Percentiles rank a stretch among this genome's conserved stretches.
phyloP scores from a whole-genome alignment of 2,797 vertebrate species.

The Takifugu rubripes region DNA sequence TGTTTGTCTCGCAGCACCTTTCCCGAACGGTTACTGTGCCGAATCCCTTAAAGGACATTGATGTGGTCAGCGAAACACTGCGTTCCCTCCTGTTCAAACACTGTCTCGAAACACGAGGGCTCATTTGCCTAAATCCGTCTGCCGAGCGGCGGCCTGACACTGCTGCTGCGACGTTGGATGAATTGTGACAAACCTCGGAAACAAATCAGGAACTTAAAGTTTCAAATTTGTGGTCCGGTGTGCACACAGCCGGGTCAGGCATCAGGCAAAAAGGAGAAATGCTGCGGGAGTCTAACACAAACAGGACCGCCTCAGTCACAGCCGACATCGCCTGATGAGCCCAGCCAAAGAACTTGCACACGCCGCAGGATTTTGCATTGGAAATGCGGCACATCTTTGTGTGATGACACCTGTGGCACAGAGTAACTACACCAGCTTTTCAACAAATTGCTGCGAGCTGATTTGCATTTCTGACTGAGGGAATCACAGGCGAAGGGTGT shows the following conservation, averaged over 20 bases:
- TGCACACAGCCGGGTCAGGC: constrained; percentile 3
- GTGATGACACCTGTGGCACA: constrained; percentile 61
- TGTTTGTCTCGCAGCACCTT: constrained; percentile 47
- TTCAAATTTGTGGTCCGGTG: background rate
- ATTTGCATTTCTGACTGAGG: constrained; percentile 47
- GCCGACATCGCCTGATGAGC: constrained; percentile 35
- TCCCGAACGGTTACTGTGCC: constrained; percentile 31
- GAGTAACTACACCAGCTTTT: constrained; percentile 45
- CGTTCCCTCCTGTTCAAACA: constrained; percentile 25
- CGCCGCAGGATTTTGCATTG: constrained; percentile 50
- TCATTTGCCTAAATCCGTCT: constrained; percentile 21
- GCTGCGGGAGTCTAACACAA: constrained; percentile 31
- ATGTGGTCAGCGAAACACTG: constrained; percentile 28
- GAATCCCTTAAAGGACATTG: constrained; percentile 34
- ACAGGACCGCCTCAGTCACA: constrained; percentile 22
- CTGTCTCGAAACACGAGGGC: background rate
- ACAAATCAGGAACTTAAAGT: constrained; percentile 17
- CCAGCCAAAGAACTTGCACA: constrained; percentile 50
- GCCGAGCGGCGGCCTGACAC: background rate
- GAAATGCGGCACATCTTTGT: constrained; percentile 49
- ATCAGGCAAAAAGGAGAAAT: constrained; percentile 39
- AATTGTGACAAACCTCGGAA: background rate
- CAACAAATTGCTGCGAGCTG: constrained; percentile 35
- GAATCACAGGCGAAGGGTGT: constrained; percentile 19
- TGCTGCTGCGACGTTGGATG: background rate